phyloP scores from a whole-genome alignment of 2,888 invertebrate genomes.

The Ochropleura leucogaster region DNA sequence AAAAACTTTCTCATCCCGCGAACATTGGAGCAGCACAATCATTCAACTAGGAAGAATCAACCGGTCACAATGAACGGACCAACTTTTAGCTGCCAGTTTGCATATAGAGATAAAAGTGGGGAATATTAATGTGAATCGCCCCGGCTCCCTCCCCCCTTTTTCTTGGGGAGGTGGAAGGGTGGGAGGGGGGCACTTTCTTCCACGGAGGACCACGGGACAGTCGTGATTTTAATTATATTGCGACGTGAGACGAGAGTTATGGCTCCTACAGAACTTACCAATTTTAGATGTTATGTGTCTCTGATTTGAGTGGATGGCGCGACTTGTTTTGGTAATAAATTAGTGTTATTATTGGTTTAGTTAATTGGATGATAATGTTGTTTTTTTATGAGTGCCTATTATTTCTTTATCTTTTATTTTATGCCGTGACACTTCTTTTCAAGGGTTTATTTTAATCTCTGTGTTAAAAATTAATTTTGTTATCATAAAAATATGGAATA shows the following conservation, averaged over 20 bases:
- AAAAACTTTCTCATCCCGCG: conserved; percentile 83
- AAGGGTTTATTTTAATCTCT: background rate
- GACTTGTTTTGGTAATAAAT: conserved; percentile 55
- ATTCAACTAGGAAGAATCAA: conserved; percentile 88
- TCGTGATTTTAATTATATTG: conserved; percentile 90
- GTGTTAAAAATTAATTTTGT: background rate
- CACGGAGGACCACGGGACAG: conserved; percentile 88
- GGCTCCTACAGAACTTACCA: conserved; percentile 79
- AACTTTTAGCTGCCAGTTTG: conserved; percentile 90
- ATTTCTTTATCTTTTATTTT: background rate
- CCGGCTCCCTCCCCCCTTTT: conserved; percentile 70
- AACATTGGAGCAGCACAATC: conserved; percentile 89
- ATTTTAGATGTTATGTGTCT: conserved; percentile 65
- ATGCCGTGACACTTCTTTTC: background rate
- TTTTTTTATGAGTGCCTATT: background rate
- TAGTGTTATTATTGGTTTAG: conserved; percentile 6
- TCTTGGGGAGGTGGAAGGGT: conserved; percentile 64
- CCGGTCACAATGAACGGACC: conserved; percentile 88
- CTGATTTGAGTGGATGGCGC: conserved; percentile 61
- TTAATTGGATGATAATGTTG: background rate
- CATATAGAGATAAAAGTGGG: conserved; percentile 91
- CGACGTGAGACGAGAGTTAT: conserved; percentile 87
- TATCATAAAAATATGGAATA: background rate
- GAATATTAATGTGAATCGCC: conserved; percentile 90
- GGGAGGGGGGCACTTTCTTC: conserved; percentile 82